These are phyloP conservation scores for Drosophila cracens DNA, from an alignment of 2,888 invertebrate genomes.

Conservation along the genomic window DNA sequence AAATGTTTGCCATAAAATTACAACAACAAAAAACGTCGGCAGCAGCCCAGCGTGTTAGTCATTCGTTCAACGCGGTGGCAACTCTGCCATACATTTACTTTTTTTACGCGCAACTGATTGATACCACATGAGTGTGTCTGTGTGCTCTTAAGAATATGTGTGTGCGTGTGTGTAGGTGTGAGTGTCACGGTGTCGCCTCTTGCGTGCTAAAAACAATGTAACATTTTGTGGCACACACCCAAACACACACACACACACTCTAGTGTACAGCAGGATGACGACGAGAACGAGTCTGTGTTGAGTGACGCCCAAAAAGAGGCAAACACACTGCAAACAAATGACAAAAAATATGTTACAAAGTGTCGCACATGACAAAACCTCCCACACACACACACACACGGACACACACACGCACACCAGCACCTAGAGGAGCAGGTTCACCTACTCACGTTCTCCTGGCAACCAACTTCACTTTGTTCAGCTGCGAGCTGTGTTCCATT, in stretches of 20 bases:
- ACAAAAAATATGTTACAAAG: slow-evolving; percentile 80
- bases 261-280: neutral
- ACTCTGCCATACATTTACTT: slow-evolving; percentile 41
- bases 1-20: slow-evolving; percentile 77
- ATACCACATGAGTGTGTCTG: slow-evolving; percentile 44
- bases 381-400: slow-evolving; percentile 15
- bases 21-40: slow-evolving; percentile 57
- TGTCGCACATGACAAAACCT: slow-evolving; percentile 71
- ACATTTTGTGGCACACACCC: slow-evolving; percentile 52
- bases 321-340: slow-evolving; percentile 71
- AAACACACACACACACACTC: slow-evolving; percentile 6
- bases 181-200: slow-evolving; percentile 50
- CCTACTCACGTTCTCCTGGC: slow-evolving; percentile 50
- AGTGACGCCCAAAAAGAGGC: slow-evolving; percentile 72
- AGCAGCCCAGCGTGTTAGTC: slow-evolving; percentile 23
- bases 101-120: slow-evolving; percentile 64
- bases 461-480: slow-evolving; percentile 64
- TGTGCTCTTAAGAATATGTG: neutral
- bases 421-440: slow-evolving; percentile 39
- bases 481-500: slow-evolving; percentile 70
- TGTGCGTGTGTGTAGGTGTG: slow-evolving; percentile 31
- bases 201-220: slow-evolving; percentile 70
- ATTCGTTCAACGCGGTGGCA: slow-evolving; percentile 38
- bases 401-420: neutral
- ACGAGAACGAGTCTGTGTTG: slow-evolving; percentile 50